phyloP scores from a whole-genome alignment of 1,140 invertebrate genomes.

The Eurosta solidaginis region DNA sequence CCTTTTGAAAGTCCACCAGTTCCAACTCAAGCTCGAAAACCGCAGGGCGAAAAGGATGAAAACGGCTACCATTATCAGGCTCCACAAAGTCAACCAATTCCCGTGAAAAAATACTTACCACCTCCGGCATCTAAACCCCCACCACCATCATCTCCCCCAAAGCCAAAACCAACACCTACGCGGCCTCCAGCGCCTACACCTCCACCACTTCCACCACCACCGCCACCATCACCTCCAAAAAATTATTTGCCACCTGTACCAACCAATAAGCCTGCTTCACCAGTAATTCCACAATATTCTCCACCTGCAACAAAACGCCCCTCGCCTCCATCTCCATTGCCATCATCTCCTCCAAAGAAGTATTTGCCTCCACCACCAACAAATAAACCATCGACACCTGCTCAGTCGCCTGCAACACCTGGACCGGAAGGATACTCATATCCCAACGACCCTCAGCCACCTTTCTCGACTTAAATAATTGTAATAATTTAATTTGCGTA shows the following conservation, averaged over 20 bases:
- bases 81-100: slow-evolving; percentile 6
- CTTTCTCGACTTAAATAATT: slow-evolving; percentile 49
- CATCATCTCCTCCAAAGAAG: slow-evolving; percentile 28
- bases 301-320: background rate
- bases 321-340: slow-evolving; percentile 31
- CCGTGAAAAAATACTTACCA: slow-evolving; percentile 27
- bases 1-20: slow-evolving; percentile 36
- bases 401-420: slow-evolving; percentile 30
- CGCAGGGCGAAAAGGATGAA: background rate
- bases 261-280: slow-evolving; percentile 33
- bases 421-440: slow-evolving; percentile 46
- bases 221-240: slow-evolving; percentile 29
- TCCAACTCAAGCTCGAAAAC: slow-evolving; percentile 12
- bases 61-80: slow-evolving; percentile 13
- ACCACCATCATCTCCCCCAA: slow-evolving; percentile 6
- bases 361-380: slow-evolving; percentile 37
- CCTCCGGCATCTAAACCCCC: slow-evolving; percentile 25
- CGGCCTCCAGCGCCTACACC: slow-evolving; percentile 7
- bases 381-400: slow-evolving; percentile 7
- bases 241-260: slow-evolving; percentile 34
- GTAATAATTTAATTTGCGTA: background rate
- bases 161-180: slow-evolving; percentile 13
- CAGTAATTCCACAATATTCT: slow-evolving; percentile 17
- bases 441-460: slow-evolving; percentile 54
- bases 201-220: slow-evolving; percentile 28